Conservation (phyloP, 2,113 vertebrate genomes). For the Girardinichthys multiradiatus region DNA sequence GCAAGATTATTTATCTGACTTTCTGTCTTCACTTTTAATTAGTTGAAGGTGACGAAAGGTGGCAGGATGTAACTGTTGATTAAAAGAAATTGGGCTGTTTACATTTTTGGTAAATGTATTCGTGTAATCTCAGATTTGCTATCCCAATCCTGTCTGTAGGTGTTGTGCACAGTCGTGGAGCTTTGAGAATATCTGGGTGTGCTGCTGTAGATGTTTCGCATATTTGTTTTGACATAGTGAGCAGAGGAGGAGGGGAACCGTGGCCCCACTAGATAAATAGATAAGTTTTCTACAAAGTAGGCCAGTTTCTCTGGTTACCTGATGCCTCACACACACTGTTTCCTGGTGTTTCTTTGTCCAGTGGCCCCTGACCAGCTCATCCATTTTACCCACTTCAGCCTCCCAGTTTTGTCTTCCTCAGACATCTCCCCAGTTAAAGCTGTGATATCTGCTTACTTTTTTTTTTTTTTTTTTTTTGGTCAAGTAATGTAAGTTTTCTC, state of each 20-base stretch:
- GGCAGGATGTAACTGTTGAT: too few species aligned
- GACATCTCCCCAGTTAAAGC: not conserved
- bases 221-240: conserved; percentile 43
- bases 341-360: not conserved
- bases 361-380: not conserved
- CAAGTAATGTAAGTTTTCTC: conserved; percentile 13
- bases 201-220: conserved; percentile 31
- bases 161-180: not conserved
- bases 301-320: conserved; percentile 38
- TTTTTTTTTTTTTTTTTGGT: not conserved
- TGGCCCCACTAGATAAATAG: conserved; percentile 25
- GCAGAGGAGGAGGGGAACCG: conserved; percentile 36
- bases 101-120: not conserved
- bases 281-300: conserved; percentile 48
- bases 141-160: not conserved
- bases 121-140: not conserved
- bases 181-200: not conserved
- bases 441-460: not conserved
- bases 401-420: conserved; percentile 5
- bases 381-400: conserved; percentile 9
- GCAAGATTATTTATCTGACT: not conserved
- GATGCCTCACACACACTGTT: conserved; percentile 4
- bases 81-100: not conserved
- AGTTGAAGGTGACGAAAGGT: not conserved
- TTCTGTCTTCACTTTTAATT: not conserved